Base-by-base conservation (phyloP, 2,888 invertebrate genomes). In the Keiferia lycopersicella region DNA sequence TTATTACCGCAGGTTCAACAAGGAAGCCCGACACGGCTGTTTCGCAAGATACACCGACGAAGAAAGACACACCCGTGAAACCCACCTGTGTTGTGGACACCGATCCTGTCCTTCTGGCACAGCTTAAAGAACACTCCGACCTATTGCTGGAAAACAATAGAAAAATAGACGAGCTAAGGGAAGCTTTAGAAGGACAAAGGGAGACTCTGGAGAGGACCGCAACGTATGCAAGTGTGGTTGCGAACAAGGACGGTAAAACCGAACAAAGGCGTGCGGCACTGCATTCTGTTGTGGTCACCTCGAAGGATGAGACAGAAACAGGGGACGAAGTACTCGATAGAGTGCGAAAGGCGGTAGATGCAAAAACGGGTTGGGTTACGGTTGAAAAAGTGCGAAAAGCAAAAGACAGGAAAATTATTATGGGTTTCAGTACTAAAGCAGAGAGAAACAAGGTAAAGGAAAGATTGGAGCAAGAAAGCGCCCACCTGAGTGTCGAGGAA, bases 301-400 rank as follows among this genome's bases (percentile, higher is more conserved):
- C n/a, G n/a, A n/a, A n/a, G n/a, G n/a, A n/a, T n/a, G n/a, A n/a
- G n/a, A n/a, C n/a, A n/a, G n/a, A n/a, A n/a, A 57, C 61, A 18
- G 48, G 61, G 3, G 63, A 58, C 20, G 56, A 65, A 18, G 60
- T 65, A 0, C 11, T 61, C 8, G 51, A 56, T 2, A 63, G 18
- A 38, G 38, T 62, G 7, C 14, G 62, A 10, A 14, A 38, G 12
- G 61, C 61, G 10, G 61, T 64, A 0, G 22, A 64, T 20, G 64
- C 61, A 0, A 64, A 45, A 12, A 53, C 51, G 1, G 53, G 64
- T 2, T 30, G 60, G 53, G 16, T 61, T 0, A 38, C 22, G 11
- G 39, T 64, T 3, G 64, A 61, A 34, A 48, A 11, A 16, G 61
- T 61, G 0, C 14, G 61, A 11, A 61, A 61, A 38, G 61, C 61